Evolutionary conservation across 2,797 vertebrate genomes (phyloP).

Genomic region (Denticeps clupeoides): DNA sequence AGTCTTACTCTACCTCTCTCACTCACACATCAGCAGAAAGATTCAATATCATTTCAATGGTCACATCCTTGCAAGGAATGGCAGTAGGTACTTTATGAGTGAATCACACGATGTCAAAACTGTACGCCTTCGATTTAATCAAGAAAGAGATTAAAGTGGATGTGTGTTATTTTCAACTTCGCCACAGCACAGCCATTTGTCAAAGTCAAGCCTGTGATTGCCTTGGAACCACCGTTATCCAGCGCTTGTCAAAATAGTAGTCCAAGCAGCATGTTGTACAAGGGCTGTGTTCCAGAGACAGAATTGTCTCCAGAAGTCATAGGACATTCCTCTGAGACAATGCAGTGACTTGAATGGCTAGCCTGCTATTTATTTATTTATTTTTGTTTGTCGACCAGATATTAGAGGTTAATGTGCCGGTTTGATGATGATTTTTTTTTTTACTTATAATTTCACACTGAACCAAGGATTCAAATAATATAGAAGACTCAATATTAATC

Average conservation of each 20-base stretch:
- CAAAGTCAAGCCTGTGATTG: conserved; percentile 99
- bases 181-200: conserved; percentile 91
- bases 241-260: conserved; percentile 92
- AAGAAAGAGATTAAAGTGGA: conserved; percentile 99
- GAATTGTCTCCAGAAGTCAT: conserved; percentile 51
- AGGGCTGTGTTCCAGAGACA: conserved; percentile 66
- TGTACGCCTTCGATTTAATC: conserved; percentile 95
- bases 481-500: too few species aligned
- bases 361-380: neutral
- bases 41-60: conserved; percentile 72
- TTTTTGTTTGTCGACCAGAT: neutral
- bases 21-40: conserved; percentile 28
- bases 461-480: too few species aligned
- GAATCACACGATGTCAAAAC: conserved; percentile 89
- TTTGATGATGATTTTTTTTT: too few species aligned
- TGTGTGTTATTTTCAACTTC: conserved; percentile 99
- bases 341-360: neutral
- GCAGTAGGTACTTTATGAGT: conserved; percentile 76
- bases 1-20: conserved; percentile 7
- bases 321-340: neutral
- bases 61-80: conserved; percentile 66
- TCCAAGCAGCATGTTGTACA: conserved; percentile 68
- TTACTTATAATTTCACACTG: too few species aligned
- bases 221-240: conserved; percentile 97
- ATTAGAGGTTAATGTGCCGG: too few species aligned